A percentile compares a stretch with the other conserved stretches of the same genome.
Evolutionary conservation across 2,113 vertebrate genomes (phyloP).

Genomic region (Sigmodon hispidus): DNA sequence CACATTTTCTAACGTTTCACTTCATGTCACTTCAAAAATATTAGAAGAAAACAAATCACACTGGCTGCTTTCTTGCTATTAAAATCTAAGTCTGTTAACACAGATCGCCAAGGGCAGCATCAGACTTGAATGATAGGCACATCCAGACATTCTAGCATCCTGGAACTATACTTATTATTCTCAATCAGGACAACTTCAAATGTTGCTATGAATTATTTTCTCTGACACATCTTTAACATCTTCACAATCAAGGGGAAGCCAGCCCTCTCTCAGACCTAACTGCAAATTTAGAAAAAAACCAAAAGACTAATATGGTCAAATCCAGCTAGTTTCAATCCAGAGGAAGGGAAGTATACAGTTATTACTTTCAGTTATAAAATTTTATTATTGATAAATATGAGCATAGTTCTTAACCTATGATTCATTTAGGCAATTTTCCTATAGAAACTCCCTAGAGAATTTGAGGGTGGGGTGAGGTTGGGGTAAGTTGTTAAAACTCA

Average conservation of each 20-base stretch:
- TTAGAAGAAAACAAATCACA: constrained; percentile 16
- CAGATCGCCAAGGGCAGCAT: neutral
- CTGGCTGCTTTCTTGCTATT: neutral
- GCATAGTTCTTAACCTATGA: neutral
- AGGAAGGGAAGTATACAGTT: neutral
- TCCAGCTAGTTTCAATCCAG: neutral
- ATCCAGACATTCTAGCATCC: neutral
- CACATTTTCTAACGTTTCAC: neutral
- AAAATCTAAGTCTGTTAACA: neutral
- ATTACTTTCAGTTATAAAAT: neutral
- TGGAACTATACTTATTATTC: neutral
- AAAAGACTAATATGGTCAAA: neutral
- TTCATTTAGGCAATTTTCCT: constrained; percentile 7
- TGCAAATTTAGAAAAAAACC: neutral
- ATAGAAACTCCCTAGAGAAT: neutral
- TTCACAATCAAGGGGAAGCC: neutral
- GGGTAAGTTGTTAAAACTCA: neutral
- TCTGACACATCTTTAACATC: neutral
- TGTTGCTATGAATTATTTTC: neutral
- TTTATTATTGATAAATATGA: neutral
- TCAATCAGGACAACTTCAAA: constrained; percentile 5
- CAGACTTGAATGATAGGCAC: neutral
- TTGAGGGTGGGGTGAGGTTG: neutral
- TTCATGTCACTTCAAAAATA: neutral
- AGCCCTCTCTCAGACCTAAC: neutral